phyloP scores from a whole-genome alignment of 53 echinoderm and acorn worm genomes.

The Luidia sarsii region DNA sequence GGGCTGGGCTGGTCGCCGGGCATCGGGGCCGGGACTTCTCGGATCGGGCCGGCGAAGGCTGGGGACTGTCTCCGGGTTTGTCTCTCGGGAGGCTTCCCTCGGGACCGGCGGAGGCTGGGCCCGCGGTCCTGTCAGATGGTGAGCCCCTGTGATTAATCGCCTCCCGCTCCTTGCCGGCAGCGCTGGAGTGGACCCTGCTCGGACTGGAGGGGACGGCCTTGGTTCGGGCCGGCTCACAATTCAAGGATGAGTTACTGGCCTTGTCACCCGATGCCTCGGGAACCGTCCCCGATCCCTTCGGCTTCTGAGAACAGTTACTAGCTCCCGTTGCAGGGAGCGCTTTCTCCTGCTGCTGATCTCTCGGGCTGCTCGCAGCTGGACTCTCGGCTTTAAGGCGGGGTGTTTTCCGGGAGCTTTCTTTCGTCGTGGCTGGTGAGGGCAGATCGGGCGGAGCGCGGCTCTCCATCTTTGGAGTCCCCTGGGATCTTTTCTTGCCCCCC shows the following conservation, averaged over 20 bases:
- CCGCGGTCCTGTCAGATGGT: too few species aligned
- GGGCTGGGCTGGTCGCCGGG: too few species aligned
- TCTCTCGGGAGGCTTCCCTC: too few species aligned
- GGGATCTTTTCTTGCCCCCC: too few species aligned
- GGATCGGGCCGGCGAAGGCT: too few species aligned
- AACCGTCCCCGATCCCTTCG: not conserved
- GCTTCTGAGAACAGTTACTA: not conserved
- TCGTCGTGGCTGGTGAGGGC: not conserved
- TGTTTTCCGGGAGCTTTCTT: not conserved
- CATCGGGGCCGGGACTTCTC: too few species aligned
- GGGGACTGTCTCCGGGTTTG: too few species aligned
- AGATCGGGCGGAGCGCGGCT: not conserved
- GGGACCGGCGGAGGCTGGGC: too few species aligned
- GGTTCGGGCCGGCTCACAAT: not conserved
- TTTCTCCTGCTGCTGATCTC: not conserved
- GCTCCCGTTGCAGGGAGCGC: not conserved
- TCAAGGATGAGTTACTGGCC: not conserved
- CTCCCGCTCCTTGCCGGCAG: slow-evolving; percentile 4
- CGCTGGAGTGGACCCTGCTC: not conserved
- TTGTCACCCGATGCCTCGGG: not conserved
- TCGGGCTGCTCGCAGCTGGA: not conserved
- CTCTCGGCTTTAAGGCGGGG: not conserved
- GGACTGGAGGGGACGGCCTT: not conserved
- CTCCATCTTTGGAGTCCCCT: not conserved
- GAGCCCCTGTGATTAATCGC: too few species aligned